Conservation (phyloP, 2,113 vertebrate species). For the Erythrolamprus reginae region DNA sequence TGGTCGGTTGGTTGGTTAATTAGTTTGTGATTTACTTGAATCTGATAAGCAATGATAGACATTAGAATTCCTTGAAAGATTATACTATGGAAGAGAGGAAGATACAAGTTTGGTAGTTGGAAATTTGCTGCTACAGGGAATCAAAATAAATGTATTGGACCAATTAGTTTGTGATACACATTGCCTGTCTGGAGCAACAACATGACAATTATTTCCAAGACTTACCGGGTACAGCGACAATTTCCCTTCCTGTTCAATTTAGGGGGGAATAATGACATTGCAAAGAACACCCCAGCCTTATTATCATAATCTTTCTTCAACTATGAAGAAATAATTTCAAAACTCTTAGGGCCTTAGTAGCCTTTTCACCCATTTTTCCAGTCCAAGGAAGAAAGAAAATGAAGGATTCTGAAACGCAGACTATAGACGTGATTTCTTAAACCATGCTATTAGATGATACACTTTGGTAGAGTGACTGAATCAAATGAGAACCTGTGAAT, state of each 20-base stretch:
- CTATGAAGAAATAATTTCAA: background rate
- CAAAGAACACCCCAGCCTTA: too few relatives aligned
- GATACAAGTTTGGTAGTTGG: background rate
- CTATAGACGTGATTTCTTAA: background rate
- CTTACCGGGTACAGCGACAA: too few relatives aligned
- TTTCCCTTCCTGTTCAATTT: too few relatives aligned
- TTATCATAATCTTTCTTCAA: too few relatives aligned
- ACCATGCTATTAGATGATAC: background rate
- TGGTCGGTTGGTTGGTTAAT: background rate
- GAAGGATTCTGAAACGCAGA: background rate
- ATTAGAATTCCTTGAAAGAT: background rate
- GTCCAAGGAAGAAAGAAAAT: background rate
- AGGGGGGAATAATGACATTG: too few relatives aligned
- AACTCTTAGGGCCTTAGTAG: background rate
- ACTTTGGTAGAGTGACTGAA: background rate
- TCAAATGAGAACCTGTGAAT: background rate
- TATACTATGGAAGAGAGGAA: background rate
- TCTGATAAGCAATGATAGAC: background rate
- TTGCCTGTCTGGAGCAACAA: background rate
- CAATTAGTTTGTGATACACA: background rate
- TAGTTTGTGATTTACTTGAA: background rate
- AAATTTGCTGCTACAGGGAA: background rate
- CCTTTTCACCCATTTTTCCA: background rate
- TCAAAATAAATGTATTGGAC: background rate
- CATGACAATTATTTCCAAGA: too few relatives aligned